Conservation (phyloP, 2,113 vertebrate species). For the Xiphophorus hellerii region DNA sequence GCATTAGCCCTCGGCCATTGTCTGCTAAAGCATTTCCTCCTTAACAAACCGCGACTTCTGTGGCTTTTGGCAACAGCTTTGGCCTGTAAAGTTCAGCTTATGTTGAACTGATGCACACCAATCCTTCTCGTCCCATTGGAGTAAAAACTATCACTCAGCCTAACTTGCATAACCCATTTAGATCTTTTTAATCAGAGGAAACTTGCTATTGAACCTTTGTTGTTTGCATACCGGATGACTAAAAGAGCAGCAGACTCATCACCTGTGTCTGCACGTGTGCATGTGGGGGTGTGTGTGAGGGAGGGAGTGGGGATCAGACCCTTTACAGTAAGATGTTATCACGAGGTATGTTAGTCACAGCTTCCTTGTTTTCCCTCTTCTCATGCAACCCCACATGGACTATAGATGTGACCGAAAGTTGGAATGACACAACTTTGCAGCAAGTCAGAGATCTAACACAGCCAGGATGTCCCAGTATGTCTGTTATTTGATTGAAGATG, state of each 20-base stretch:
- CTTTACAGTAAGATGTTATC: constrained; percentile 56
- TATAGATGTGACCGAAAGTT: constrained; percentile 15
- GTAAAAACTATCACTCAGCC: constrained; percentile 3
- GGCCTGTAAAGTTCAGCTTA: constrained; percentile 25
- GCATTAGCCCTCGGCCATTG: constrained; percentile 62
- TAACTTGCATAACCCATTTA: constrained; percentile 17
- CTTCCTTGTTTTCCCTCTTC: constrained; percentile 38
- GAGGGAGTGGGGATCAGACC: constrained; percentile 2
- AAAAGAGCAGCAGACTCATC: constrained; percentile 47
- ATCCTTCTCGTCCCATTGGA: constrained; percentile 26
- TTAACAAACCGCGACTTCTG: constrained; percentile 72
- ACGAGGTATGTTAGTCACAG: constrained; percentile 68
- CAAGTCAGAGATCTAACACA: not conserved
- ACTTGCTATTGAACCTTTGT: constrained; percentile 52
- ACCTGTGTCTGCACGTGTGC: constrained; percentile 42
- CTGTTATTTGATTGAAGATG: constrained; percentile 1
- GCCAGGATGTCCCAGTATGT: not conserved
- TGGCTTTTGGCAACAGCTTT: constrained; percentile 39
- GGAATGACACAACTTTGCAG: not conserved
- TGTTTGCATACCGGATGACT: constrained; percentile 66
- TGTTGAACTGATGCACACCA: constrained; percentile 15
- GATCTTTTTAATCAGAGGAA: constrained; percentile 33
- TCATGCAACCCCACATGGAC: constrained; percentile 42
- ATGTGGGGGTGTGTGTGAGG: constrained; percentile 25
- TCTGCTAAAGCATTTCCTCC: constrained; percentile 75